A percentile compares a stretch with the other conserved stretches of the same genome.
Conservation (phyloP, 2,113 vertebrate genomes). For the Gopherus evgoodei region DNA sequence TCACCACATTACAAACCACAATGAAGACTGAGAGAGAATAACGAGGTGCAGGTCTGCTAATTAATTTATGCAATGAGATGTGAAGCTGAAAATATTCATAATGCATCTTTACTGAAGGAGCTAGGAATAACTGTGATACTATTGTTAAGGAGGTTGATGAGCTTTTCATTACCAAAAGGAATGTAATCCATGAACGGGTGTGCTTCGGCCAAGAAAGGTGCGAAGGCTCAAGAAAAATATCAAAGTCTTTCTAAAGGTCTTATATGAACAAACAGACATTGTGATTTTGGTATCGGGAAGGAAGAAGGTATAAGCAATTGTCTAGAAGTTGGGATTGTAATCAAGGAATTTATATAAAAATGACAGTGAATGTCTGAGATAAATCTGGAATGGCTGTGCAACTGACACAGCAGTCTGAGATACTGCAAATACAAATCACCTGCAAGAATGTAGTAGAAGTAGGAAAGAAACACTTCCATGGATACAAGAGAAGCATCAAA, state of each 20-base stretch:
- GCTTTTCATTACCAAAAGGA: not conserved
- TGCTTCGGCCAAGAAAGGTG: not conserved
- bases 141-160: not conserved
- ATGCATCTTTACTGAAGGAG: constrained; percentile 26
- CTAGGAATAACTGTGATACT: not conserved
- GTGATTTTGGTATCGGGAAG: not conserved
- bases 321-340: not conserved
- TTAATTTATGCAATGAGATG: constrained; percentile 42
- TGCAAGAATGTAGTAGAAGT: not conserved
- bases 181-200: not conserved
- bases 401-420: not conserved
- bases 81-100: constrained; percentile 18
- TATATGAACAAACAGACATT: not conserved
- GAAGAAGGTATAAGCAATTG: not conserved
- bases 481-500: not conserved
- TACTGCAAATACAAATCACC: not conserved
- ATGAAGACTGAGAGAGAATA: constrained; percentile 34
- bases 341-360: not conserved
- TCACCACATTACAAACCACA: not conserved
- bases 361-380: not conserved
- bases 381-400: not conserved
- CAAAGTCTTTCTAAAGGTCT: not conserved
- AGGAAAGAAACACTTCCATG: not conserved
- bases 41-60: constrained; percentile 14
- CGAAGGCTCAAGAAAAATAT: not conserved